Evolutionary conservation across 1,140 invertebrate genomes (phyloP).

Genomic region (Heliconius melpomene): DNA sequence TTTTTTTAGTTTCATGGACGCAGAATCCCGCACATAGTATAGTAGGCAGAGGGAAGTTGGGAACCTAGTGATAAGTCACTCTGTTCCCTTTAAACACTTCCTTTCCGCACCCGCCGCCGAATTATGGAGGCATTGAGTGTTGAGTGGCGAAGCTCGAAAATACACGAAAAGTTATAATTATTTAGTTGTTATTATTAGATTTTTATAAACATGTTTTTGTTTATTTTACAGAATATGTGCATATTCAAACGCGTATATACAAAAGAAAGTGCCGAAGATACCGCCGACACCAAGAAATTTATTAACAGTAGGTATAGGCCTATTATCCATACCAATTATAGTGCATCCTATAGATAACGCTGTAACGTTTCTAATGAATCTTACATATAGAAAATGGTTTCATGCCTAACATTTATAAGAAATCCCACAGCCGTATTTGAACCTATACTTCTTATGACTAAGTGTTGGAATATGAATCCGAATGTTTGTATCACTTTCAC

Average conservation of each 20-base stretch:
- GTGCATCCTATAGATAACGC: conserved; percentile 93
- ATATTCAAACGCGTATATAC: conserved; percentile 81
- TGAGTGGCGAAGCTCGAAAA: no score
- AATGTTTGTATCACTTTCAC: no score
- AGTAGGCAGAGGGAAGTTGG: no score
- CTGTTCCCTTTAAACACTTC: no score
- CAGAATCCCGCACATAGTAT: no score
- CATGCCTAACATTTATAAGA: background rate
- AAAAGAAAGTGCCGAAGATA: conserved; percentile 72
- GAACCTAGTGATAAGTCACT: no score
- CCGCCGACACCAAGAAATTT: conserved; percentile 85
- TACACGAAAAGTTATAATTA: no score
- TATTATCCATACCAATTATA: conserved; percentile 94
- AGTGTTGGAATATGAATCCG: no score
- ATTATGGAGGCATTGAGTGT: no score
- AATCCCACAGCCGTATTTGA: background rate
- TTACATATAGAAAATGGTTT: conserved; percentile 74
- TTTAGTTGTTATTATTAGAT: no score
- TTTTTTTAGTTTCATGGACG: no score
- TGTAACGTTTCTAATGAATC: conserved; percentile 91
- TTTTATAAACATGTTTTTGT: background rate
- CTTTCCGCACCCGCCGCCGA: no score
- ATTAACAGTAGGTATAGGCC: conserved; percentile 82
- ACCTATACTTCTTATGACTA: background rate
- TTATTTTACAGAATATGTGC: conserved; percentile 85